Evolutionary conservation across 2,888 invertebrate species (phyloP).

Genomic region (Ypsolopha sequella): DNA sequence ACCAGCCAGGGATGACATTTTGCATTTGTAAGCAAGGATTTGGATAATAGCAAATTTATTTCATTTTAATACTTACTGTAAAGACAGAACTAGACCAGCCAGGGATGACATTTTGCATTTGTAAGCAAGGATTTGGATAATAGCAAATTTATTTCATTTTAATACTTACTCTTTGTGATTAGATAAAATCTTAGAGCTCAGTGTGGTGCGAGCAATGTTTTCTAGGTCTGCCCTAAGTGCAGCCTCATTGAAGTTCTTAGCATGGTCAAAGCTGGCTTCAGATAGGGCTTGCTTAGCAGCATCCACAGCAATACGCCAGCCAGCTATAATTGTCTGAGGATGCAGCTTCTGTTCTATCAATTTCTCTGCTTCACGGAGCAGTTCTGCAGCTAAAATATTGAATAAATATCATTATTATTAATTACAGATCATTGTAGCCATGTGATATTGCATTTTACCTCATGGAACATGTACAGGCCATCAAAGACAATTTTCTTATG

Average conservation of each 20-base stretch:
- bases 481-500: no score
- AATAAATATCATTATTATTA: neutral
- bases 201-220: slow-evolving; percentile 97
- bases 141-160: no score
- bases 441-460: no score
- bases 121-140: no score
- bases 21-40: no score
- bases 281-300: slow-evolving; percentile 88
- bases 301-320: slow-evolving; percentile 91
- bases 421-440: no score
- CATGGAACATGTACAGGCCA: no score
- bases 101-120: no score
- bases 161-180: slow-evolving; percentile 92
- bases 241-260: slow-evolving; percentile 74
- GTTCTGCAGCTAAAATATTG: slow-evolving; percentile 81
- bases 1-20: no score
- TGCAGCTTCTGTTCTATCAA: slow-evolving; percentile 94
- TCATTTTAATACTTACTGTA: slow-evolving; percentile 69
- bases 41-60: no score
- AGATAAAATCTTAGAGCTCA: slow-evolving; percentile 97
- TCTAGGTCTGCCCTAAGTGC: slow-evolving; percentile 89
- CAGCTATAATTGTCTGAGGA: slow-evolving; percentile 97
- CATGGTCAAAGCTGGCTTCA: slow-evolving; percentile 85
- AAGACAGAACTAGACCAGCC: no score
- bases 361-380: slow-evolving; percentile 95